These are phyloP conservation scores for Miichthys miiuy DNA, from an alignment of 2,797 vertebrate species.

Conservation along the genomic window DNA sequence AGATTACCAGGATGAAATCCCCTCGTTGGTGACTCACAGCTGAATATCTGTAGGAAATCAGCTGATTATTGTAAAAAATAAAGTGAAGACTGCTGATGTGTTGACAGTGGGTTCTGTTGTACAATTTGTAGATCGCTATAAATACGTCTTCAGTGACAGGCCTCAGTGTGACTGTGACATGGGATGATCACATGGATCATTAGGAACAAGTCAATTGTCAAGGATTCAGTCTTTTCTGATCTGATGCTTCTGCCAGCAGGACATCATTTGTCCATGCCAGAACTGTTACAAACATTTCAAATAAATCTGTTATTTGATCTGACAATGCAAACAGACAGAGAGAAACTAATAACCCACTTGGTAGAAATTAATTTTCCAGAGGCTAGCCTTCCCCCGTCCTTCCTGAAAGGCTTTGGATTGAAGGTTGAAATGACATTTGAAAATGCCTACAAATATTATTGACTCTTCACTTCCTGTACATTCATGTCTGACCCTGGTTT, in stretches of 20 bases:
- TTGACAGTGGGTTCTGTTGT: neutral
- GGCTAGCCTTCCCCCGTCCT: too few relatives aligned
- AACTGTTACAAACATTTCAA: neutral
- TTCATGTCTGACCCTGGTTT: too few relatives aligned
- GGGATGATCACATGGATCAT: neutral
- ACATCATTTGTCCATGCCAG: neutral
- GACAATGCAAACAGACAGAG: neutral
- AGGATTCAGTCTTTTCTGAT: neutral
- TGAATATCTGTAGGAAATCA: neutral
- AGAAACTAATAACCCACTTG: too few relatives aligned
- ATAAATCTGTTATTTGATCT: neutral
- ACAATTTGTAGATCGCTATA: neutral
- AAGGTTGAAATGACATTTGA: too few relatives aligned
- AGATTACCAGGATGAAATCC: neutral
- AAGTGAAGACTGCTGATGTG: neutral
- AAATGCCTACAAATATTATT: too few relatives aligned
- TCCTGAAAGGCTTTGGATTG: too few relatives aligned
- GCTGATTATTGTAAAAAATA: neutral
- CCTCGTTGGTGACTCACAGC: neutral
- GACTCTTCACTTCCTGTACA: too few relatives aligned
- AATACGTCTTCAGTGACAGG: neutral
- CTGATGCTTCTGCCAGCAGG: neutral
- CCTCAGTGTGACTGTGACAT: neutral
- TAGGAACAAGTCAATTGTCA: neutral
- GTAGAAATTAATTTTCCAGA: too few relatives aligned